Evolutionary conservation across 2,888 invertebrate species (phyloP).

Genomic region (Patella depressa): DNA sequence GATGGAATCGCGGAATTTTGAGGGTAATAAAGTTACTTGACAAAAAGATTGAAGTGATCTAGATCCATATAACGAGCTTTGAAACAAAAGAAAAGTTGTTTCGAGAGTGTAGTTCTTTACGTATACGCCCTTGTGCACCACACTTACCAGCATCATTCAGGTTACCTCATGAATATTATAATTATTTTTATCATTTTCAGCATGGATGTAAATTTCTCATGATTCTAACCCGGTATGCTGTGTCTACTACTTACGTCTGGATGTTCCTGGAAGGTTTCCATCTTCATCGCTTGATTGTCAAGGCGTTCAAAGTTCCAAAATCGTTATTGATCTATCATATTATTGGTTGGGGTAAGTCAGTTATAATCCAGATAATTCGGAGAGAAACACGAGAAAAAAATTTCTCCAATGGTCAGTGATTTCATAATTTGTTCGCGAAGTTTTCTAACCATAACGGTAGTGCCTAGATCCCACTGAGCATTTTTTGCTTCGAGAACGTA

Average conservation of each 20-base stretch:
- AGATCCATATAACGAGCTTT: neutral
- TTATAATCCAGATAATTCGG: too few relatives aligned
- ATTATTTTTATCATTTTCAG: conserved; percentile 42
- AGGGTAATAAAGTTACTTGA: too few relatives aligned
- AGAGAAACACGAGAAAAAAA: too few relatives aligned
- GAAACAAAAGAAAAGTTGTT: neutral
- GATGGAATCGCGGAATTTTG: too few relatives aligned
- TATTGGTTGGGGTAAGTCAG: conserved; percentile 62
- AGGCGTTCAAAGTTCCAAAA: conserved; percentile 64
- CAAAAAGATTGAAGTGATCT: too few relatives aligned
- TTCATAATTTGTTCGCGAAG: too few relatives aligned
- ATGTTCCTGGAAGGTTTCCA: conserved; percentile 69
- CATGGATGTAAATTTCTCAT: conserved; percentile 59
- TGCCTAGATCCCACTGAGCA: too few relatives aligned
- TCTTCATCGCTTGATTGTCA: conserved; percentile 63
- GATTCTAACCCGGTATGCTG: conserved; percentile 57
- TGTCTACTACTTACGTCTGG: conserved; percentile 63
- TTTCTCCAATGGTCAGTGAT: too few relatives aligned
- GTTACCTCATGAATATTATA: neutral
- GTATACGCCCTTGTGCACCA: neutral
- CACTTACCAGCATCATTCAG: neutral
- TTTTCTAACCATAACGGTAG: too few relatives aligned
- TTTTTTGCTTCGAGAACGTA: too few relatives aligned
- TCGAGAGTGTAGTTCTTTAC: neutral
- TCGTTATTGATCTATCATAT: conserved; percentile 55